Evolutionary conservation across 2,113 vertebrate species (phyloP).

Genomic region (Oncorhynchus kisutch): DNA sequence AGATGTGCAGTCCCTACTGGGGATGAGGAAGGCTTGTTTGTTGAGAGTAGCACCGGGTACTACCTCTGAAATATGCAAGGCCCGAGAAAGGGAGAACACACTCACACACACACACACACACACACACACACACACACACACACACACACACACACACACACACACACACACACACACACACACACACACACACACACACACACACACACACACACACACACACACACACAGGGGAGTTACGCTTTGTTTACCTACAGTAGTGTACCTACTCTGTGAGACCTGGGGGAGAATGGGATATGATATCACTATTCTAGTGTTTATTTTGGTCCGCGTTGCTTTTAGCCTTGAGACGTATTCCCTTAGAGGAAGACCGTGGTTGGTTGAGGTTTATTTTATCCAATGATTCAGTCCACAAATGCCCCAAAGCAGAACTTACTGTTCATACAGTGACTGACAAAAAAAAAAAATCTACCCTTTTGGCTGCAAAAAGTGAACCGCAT

Average conservation of each 20-base stretch:
- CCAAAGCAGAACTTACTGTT: too few species aligned
- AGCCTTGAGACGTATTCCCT: too few species aligned
- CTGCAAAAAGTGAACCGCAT: neutral
- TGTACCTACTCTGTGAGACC: constrained; percentile 35
- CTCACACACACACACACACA: neutral
- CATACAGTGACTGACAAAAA: too few species aligned
- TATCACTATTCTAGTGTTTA: too few species aligned
- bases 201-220: neutral
- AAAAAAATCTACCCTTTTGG: too few species aligned
- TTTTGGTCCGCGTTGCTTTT: too few species aligned
- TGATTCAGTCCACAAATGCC: too few species aligned
- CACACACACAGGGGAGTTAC: constrained; percentile 6
- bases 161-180: constrained; percentile 5
- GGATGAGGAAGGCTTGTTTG: neutral
- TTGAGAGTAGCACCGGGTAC: neutral
- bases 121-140: neutral
- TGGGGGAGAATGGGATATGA: neutral
- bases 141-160: neutral
- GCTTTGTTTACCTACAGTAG: constrained; percentile 42
- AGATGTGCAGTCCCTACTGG: neutral
- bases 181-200: constrained; percentile 7
- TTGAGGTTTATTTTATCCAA: too few species aligned
- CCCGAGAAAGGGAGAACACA: constrained; percentile 1
- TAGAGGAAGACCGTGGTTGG: too few species aligned
- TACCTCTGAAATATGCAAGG: constrained; percentile 40